Base-by-base conservation (phyloP, 1,140 invertebrate species). In the Saxidomus purpurata region DNA sequence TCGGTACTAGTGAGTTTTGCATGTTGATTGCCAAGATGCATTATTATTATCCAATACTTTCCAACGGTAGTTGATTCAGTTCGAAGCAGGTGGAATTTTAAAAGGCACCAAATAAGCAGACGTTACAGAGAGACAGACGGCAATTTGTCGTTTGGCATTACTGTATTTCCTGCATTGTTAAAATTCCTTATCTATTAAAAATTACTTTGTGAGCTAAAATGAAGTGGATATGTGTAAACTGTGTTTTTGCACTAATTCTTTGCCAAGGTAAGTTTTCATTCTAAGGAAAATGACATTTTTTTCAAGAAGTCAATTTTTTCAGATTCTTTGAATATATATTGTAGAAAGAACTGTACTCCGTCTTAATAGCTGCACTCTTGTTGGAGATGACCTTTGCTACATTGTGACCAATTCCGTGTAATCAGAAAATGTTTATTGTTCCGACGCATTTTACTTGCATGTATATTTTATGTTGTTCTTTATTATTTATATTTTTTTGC, bases 31-130 rank as follows among this genome's bases (percentile, higher is more conserved):
- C 69, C 36, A 74, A 38, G 22, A n/a, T 74, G 69, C 38, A 38
- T 34, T 38, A 74, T 74, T 38, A 36, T 19, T 38, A 74, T 40
- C 69, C 69, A 74, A 74, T 74, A 34, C 34, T 40, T 38, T 74
- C 69, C 36, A 74, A 6, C 17, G 13, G n/a, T 4, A 34, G 1
- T 40, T 74, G 31, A 40, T 19, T 40, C 11, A 22, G 52, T 55
- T 55, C 17, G 43, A 13, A 55, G 34, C 69, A 74, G 34, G 69
- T 74, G 69, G 69, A 74, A 74, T 40, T 15, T 38, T 40, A 40
- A 61, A 74, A 22, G 69, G 34, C 15, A 6, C 36, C 38, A 74
- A 22, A 69, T 13, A 47, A 47, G 43, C 43, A 47, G 43, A 47
- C 43, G 43, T 47, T 47, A 47, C 43, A 47, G 4, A 55, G 52